Conservation (phyloP, 2,113 vertebrate species). For the Cygnus atratus region DNA sequence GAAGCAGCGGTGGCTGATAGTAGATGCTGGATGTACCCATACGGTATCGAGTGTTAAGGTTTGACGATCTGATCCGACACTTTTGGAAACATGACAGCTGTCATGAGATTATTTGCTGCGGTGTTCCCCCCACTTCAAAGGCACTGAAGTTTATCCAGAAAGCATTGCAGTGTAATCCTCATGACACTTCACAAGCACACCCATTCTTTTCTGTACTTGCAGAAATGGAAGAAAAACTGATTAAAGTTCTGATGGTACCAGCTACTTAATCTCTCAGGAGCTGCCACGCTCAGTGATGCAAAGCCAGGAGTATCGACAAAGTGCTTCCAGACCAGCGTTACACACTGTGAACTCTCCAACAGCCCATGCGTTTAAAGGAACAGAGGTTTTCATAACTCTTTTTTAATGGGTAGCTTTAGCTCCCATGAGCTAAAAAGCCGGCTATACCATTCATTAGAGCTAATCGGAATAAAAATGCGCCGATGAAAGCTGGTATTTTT, state of each 20-base stretch:
- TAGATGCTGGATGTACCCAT: background rate
- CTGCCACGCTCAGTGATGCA: background rate
- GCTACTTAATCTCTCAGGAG: conserved; percentile 24
- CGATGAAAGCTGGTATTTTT: background rate
- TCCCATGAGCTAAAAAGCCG: background rate
- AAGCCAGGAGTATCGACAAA: background rate
- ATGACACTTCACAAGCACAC: background rate
- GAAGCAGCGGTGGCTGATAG: background rate
- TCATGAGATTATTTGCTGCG: background rate
- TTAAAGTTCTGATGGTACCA: conserved; percentile 15
- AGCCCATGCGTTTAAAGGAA: background rate
- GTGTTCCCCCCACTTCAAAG: background rate
- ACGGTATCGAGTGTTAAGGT: background rate
- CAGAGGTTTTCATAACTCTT: background rate
- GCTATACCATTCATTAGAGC: background rate
- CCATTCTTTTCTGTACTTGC: background rate
- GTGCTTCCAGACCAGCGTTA: background rate
- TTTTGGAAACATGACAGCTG: background rate
- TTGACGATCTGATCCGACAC: background rate
- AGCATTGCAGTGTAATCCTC: background rate
- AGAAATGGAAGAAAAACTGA: conserved; percentile 39
- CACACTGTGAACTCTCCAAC: background rate
- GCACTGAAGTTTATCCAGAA: background rate
- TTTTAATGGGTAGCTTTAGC: background rate
- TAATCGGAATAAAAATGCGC: background rate